These are phyloP conservation scores for Manacus vitellinus DNA, from an alignment of 2,113 vertebrate species.

Conservation along the genomic window DNA sequence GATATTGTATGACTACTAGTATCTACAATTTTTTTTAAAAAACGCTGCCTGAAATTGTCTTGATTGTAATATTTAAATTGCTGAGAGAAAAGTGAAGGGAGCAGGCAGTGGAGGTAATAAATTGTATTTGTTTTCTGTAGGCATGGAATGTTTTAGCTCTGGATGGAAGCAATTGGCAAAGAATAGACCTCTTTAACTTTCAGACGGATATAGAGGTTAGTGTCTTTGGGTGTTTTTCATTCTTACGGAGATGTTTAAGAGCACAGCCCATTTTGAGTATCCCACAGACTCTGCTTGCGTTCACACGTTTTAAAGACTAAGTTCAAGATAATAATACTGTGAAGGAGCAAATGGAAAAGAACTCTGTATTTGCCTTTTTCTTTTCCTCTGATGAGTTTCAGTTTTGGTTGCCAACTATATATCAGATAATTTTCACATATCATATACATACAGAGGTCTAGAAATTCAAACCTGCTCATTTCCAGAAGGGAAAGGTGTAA, in stretches of 20 bases:
- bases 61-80: neutral
- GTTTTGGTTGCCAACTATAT: neutral
- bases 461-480: neutral
- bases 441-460: neutral
- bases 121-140: slow-evolving; percentile 67
- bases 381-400: neutral
- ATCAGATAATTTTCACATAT: neutral
- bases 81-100: neutral
- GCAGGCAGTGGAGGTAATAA: neutral
- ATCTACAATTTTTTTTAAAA: neutral
- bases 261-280: neutral
- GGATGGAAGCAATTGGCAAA: slow-evolving; percentile 98
- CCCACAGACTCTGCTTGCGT: neutral
- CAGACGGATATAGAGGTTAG: slow-evolving; percentile 96
- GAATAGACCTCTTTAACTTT: slow-evolving; percentile 96
- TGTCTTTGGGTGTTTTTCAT: neutral
- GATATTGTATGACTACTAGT: neutral
- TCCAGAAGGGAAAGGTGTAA: neutral
- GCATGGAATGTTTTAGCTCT: slow-evolving; percentile 94
- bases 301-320: neutral
- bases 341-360: neutral
- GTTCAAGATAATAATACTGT: neutral
- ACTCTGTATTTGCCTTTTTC: neutral
- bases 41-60: neutral
- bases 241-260: neutral